Base-by-base conservation (phyloP, 2,797 vertebrate genomes). In the Allobates femoralis region DNA sequence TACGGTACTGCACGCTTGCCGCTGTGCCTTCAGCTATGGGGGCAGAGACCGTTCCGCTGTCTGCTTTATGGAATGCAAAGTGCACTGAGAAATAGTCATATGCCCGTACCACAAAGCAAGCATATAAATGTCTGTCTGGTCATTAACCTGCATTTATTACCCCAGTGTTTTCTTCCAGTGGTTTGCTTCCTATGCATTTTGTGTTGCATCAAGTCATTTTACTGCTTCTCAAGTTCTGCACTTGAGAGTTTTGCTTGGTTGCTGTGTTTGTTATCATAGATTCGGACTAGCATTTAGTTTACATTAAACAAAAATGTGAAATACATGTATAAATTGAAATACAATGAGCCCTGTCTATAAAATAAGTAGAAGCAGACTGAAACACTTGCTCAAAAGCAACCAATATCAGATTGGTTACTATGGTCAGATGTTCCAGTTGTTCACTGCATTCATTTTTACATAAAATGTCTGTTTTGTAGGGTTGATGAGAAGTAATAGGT, bases 1-100 rank as follows among this genome's bases (percentile, higher is more conserved):
- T 94, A 99, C 96, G 98, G 98, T 99, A 95, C 92, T 90, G 92
- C 96, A 97, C 96, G 95, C 92, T 94, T 89, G 92, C 91, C 90
- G 91, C 92, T 92, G 91, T 91, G 86, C 81, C 88, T 90, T 19
- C 0, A 85, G 91, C 91, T 92, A 89, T 83, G 78, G 77, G 69
- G 89, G 90, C 91, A 89, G 83, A 91, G 90, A 53, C 46, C 80
- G 87, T 90, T 87, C 85, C 67, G 83, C 56, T 90, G 90, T 90
- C 89, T 92, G 92, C 92, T 92, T 93, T 90, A 81, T 85, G 89
- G 89, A 92, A 90, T 92, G 92, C 90, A 90, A 90, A 89, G 88
- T 89, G 89, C 90, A 87, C 90, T 92, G 90, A 91, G 88, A 91
- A 74, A 64, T 53, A 28, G 62, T 62, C 30, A 55, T 14, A 23